Conservation (phyloP, 2,888 invertebrate genomes). For the Athetis lepigone region DNA sequence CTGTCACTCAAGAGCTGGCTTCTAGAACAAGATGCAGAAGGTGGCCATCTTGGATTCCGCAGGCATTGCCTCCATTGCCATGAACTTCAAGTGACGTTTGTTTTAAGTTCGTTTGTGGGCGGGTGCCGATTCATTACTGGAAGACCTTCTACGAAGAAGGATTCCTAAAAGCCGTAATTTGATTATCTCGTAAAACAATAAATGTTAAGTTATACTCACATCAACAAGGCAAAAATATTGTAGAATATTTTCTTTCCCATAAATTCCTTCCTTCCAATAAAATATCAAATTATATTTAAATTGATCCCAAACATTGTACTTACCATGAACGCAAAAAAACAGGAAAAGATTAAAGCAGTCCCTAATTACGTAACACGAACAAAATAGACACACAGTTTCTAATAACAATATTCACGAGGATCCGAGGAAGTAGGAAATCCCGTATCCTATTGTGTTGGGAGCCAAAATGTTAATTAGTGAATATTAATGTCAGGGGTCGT, state of each 20-base stretch:
- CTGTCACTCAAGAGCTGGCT: too few species aligned
- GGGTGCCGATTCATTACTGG: too few species aligned
- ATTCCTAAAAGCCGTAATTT: too few species aligned
- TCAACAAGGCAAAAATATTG: too few species aligned
- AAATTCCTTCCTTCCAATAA: slow-evolving; percentile 24
- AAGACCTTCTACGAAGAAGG: too few species aligned
- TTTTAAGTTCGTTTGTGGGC: too few species aligned
- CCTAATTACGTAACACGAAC: slow-evolving; percentile 55
- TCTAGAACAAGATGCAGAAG: too few species aligned
- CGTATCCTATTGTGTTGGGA: slow-evolving; percentile 74
- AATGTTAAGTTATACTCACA: too few species aligned
- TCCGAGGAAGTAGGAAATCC: slow-evolving; percentile 76
- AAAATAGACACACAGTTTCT: slow-evolving; percentile 61
- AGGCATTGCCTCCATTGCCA: too few species aligned
- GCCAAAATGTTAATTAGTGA: slow-evolving; percentile 82
- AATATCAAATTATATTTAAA: slow-evolving; percentile 27
- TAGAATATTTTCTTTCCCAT: slow-evolving; percentile 11
- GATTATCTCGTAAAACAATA: too few species aligned
- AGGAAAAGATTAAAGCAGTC: slow-evolving; percentile 28
- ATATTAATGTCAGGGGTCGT: slow-evolving; percentile 77
- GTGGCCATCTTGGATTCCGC: too few species aligned
- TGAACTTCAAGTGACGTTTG: too few species aligned
- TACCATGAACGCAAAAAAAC: slow-evolving; percentile 15
- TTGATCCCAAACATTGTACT: slow-evolving; percentile 18
- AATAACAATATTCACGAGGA: slow-evolving; percentile 67